Conservation (phyloP, 2,113 vertebrate genomes). For the Anser cygnoides region DNA sequence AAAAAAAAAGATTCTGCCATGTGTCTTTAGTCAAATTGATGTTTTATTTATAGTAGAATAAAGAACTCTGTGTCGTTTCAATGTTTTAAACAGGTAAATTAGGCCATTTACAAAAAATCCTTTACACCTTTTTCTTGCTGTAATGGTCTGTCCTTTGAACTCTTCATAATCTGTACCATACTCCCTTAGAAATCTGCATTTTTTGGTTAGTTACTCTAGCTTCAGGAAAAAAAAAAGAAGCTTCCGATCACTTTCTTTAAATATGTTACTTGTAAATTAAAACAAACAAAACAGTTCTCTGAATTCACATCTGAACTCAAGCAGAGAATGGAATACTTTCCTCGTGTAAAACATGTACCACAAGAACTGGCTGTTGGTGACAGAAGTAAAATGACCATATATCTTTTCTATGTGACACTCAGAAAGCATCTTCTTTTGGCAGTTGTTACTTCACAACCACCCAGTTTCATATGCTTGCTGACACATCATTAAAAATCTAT, state of each 20-base stretch:
- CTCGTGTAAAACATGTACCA: background rate
- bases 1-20: background rate
- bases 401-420: background rate
- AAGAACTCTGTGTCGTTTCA: background rate
- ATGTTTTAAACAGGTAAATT: background rate
- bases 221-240: background rate
- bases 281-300: background rate
- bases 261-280: background rate
- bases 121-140: background rate
- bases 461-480: background rate
- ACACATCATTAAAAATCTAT: constrained; percentile 1
- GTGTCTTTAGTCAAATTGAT: background rate
- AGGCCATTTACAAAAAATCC: background rate
- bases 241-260: background rate
- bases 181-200: background rate
- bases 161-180: background rate
- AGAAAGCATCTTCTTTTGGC: background rate
- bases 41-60: background rate
- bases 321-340: background rate
- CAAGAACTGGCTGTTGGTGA: background rate
- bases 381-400: background rate
- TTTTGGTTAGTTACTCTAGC: background rate
- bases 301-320: background rate
- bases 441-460: background rate
- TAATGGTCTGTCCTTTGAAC: accelerated